These are phyloP conservation scores for Himalopsyche japonica DNA, from an alignment of 2,888 invertebrate species.

Conservation along the genomic window DNA sequence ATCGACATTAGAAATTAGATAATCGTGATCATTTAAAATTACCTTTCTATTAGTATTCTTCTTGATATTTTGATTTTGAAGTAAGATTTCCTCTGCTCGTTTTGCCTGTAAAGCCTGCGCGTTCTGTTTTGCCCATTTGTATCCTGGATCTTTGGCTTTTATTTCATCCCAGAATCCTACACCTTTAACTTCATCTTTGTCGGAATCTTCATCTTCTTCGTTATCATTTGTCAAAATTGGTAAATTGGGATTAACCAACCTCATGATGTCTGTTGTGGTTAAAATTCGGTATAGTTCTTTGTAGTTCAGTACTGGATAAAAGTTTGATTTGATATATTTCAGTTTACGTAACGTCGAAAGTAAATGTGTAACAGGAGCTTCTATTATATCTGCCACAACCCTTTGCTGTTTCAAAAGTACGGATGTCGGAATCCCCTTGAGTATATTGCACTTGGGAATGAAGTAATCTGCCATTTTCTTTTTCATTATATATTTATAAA, in stretches of 20 bases:
- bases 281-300: constrained; percentile 63
- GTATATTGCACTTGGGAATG: constrained; percentile 70
- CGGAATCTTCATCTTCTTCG: constrained; percentile 47
- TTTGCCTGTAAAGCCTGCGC: constrained; percentile 52
- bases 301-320: constrained; percentile 68
- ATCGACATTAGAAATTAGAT: too few species aligned
- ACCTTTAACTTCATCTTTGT: constrained; percentile 50
- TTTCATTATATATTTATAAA: constrained; percentile 66
- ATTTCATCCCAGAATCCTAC: constrained; percentile 56
- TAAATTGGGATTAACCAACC: constrained; percentile 55
- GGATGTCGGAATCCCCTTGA: constrained; percentile 70
- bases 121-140: constrained; percentile 55
- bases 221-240: constrained; percentile 43
- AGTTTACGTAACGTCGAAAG: constrained; percentile 72
- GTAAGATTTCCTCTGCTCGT: constrained; percentile 46
- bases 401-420: constrained; percentile 67
- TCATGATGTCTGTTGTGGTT: constrained; percentile 59
- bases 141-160: constrained; percentile 58
- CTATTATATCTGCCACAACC: constrained; percentile 67
- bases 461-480: constrained; percentile 74
- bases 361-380: constrained; percentile 73
- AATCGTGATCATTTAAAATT: constrained; percentile 43
- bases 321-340: constrained; percentile 61
- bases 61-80: constrained; percentile 46
- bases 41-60: constrained; percentile 62